phyloP scores from a whole-genome alignment of 2,113 vertebrate species.

The Lichenostomus cassidix region DNA sequence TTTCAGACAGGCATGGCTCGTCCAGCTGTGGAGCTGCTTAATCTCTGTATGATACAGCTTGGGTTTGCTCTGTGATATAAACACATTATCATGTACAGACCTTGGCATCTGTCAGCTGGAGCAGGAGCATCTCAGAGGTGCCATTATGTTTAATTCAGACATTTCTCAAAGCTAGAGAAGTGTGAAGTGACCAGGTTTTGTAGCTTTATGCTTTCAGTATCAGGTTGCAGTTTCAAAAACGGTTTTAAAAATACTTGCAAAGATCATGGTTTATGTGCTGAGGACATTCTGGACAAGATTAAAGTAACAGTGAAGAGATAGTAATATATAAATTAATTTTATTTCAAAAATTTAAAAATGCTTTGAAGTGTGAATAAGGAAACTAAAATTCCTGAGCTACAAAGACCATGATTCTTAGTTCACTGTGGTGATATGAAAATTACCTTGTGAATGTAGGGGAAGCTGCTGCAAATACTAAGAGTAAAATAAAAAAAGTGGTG shows the following conservation, averaged over 20 bases:
- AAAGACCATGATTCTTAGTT: background rate
- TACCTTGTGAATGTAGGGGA: background rate
- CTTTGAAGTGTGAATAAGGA: background rate
- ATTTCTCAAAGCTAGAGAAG: slow-evolving; percentile 6
- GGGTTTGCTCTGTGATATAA: slow-evolving; percentile 45
- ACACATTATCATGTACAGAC: slow-evolving; percentile 53
- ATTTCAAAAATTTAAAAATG: background rate
- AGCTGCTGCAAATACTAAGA: background rate
- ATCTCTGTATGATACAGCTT: slow-evolving; percentile 47
- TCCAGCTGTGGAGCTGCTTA: slow-evolving; percentile 62
- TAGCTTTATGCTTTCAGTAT: background rate
- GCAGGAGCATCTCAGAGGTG: slow-evolving; percentile 23
- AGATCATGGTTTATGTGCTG: background rate
- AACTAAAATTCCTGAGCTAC: background rate
- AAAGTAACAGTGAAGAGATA: background rate
- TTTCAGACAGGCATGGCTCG: slow-evolving; percentile 54
- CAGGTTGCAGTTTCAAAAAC: background rate
- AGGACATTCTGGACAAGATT: background rate
- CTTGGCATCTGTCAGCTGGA: slow-evolving; percentile 22
- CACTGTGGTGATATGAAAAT: background rate
- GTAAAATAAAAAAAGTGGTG: background rate
- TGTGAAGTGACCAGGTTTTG: background rate
- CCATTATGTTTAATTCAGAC: slow-evolving; percentile 29
- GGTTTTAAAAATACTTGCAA: background rate
- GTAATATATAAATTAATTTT: background rate